These are phyloP conservation scores for Gallinago stenura DNA, from an alignment of 2,797 vertebrate genomes.

Conservation along the genomic window DNA sequence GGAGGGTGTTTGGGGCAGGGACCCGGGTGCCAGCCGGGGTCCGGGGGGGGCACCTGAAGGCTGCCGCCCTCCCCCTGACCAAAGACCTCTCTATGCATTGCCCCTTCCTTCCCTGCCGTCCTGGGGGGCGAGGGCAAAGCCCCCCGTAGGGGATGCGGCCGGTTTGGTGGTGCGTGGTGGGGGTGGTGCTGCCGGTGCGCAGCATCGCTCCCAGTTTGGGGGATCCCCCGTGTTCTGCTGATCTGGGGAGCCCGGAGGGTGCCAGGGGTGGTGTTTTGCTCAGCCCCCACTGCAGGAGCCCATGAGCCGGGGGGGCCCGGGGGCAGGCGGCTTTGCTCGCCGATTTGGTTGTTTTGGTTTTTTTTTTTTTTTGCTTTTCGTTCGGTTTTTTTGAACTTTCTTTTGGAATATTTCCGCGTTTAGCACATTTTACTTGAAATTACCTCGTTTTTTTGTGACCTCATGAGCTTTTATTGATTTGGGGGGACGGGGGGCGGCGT, in stretches of 20 bases:
- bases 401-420: slow-evolving; percentile 74
- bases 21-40: background rate
- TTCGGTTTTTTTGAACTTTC: slow-evolving; percentile 59
- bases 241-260: background rate
- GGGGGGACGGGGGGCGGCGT: slow-evolving; percentile 1
- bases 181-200: rapidly evolving
- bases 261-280: background rate
- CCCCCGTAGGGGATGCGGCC: background rate
- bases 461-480: slow-evolving; percentile 89
- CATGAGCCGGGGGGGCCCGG: background rate
- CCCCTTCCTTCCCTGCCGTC: background rate
- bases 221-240: background rate
- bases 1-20: background rate
- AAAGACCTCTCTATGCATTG: slow-evolving; percentile 73
- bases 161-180: background rate
- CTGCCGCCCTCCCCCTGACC: slow-evolving; percentile 26
- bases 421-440: slow-evolving; percentile 98
- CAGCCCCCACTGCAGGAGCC: slow-evolving; percentile 20
- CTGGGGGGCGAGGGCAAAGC: rapidly evolving
- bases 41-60: background rate
- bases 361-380: background rate
- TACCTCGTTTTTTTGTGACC: slow-evolving; percentile 96
- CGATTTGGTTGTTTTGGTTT: background rate
- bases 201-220: rapidly evolving
- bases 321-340: background rate